Conservation (phyloP, 2,888 invertebrate species). For the Limenitis camilla region DNA sequence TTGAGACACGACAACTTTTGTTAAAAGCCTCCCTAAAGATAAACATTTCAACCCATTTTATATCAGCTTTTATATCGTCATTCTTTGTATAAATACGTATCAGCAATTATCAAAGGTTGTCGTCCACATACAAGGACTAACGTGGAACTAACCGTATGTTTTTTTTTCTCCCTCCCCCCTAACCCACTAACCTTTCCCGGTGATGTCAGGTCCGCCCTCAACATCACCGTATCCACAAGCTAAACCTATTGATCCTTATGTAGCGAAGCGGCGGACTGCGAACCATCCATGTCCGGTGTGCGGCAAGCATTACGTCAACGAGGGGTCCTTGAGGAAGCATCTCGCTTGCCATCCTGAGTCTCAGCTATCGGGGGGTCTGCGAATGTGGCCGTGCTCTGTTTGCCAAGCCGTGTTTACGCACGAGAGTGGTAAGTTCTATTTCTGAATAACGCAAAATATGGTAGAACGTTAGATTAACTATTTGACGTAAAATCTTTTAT, state of each 20-base stretch:
- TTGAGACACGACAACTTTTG: conserved; percentile 30
- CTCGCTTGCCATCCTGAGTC: conserved; percentile 95
- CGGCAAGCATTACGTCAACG: conserved; percentile 96
- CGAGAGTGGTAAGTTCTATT: conserved; percentile 84
- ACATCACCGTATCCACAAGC: conserved; percentile 76
- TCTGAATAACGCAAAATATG: background rate
- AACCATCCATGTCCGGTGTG: conserved; percentile 97
- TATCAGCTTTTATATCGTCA: background rate
- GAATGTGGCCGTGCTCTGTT: conserved; percentile 97
- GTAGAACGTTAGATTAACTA: no score
- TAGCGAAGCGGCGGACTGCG: conserved; percentile 94
- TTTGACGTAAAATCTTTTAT: no score
- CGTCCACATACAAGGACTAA: conserved; percentile 37
- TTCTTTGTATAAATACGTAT: background rate
- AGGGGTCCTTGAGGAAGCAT: conserved; percentile 91
- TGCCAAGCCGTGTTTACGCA: conserved; percentile 96
- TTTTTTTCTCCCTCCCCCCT: conserved; percentile 48
- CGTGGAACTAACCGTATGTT: conserved; percentile 52
- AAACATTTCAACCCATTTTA: background rate
- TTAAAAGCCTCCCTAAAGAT: conserved; percentile 14
- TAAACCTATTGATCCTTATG: conserved; percentile 82
- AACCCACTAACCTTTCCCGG: conserved; percentile 72
- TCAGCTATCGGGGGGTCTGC: conserved; percentile 87
- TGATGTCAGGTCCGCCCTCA: conserved; percentile 73
- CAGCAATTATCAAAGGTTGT: conserved; percentile 32